Conservation (phyloP, 2,113 vertebrate species). For the Vimba vimba region DNA sequence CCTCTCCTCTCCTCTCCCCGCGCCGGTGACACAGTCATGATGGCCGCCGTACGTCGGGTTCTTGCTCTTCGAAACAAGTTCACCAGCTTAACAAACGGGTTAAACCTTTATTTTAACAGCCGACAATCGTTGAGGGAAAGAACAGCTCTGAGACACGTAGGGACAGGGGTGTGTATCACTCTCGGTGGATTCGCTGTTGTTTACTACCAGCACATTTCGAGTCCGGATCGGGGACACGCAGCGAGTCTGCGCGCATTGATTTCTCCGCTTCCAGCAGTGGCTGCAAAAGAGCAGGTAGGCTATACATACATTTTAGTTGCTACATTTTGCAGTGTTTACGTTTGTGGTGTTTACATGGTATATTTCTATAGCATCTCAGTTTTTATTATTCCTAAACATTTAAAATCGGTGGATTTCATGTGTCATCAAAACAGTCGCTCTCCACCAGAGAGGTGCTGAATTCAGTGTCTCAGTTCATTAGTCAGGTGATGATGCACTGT, state of each 20-base stretch:
- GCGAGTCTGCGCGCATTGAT: conserved; percentile 56
- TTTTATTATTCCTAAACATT: not conserved
- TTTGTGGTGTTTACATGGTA: not conserved
- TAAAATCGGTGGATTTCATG: not conserved
- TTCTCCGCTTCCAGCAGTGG: conserved; percentile 68
- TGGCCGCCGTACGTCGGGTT: conserved; percentile 66
- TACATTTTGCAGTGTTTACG: not conserved
- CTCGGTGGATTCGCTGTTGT: conserved; percentile 57
- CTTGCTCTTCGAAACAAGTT: conserved; percentile 48
- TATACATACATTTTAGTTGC: conserved; percentile 38
- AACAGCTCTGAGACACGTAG: conserved; percentile 45
- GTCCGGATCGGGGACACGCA: conserved; percentile 39
- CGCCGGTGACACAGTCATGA: conserved; percentile 45
- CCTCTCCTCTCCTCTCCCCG: not conserved
- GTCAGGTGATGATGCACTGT: not conserved
- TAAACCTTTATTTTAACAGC: conserved; percentile 24
- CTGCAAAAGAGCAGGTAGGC: conserved; percentile 72
- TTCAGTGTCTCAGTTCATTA: not conserved
- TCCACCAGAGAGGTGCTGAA: conserved; percentile 75
- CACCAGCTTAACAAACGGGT: conserved; percentile 7
- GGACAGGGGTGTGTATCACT: conserved; percentile 59
- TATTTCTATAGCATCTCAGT: not conserved
- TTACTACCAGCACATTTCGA: conserved; percentile 35
- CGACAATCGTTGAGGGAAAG: conserved; percentile 7
- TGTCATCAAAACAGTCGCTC: conserved; percentile 64